Percentiles rank a stretch among this genome's conserved stretches.
phyloP scores from a whole-genome alignment of 2,113 vertebrate species.

The Sinocyclocheilus anshuiensis region DNA sequence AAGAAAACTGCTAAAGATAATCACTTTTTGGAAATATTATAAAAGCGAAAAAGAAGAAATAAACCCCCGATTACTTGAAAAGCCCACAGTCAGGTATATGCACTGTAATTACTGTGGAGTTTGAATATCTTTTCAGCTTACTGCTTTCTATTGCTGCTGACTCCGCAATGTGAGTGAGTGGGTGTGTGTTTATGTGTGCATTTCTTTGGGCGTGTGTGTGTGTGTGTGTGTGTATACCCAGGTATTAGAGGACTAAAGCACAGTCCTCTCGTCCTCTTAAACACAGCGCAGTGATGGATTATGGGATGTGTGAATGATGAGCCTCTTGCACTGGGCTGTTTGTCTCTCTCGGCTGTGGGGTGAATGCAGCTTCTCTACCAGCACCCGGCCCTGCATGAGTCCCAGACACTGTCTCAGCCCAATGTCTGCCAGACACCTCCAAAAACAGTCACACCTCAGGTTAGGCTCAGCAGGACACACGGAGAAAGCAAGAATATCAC shows the following conservation, averaged over 20 bases:
- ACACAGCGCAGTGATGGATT: conserved; percentile 29
- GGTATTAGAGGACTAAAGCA: conserved; percentile 34
- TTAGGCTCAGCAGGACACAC: conserved; percentile 24
- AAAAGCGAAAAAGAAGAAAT: conserved; percentile 44
- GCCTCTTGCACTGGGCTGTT: conserved; percentile 26
- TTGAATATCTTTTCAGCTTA: conserved; percentile 46
- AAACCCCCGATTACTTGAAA: conserved; percentile 43
- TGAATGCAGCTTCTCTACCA: conserved; percentile 21
- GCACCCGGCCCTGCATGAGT: background rate
- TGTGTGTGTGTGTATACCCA: conserved; percentile 23
- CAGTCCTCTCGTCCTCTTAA: conserved; percentile 33
- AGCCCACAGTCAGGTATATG: conserved; percentile 57
- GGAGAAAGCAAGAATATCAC: conserved; percentile 14
- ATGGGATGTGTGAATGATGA: conserved; percentile 36
- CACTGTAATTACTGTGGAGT: conserved; percentile 53
- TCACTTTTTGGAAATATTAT: conserved; percentile 33
- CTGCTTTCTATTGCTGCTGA: conserved; percentile 46
- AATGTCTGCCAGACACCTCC: conserved; percentile 10
- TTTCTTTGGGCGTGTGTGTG: background rate
- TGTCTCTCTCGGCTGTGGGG: conserved; percentile 21
- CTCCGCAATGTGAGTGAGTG: conserved; percentile 32
- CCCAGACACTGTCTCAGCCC: conserved; percentile 25
- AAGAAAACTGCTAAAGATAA: conserved; percentile 44
- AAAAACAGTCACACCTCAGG: conserved; percentile 43
- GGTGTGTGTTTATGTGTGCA: conserved; percentile 34